Base-by-base conservation (phyloP, 2,888 invertebrate species). In the Drosophila prostipennis region DNA sequence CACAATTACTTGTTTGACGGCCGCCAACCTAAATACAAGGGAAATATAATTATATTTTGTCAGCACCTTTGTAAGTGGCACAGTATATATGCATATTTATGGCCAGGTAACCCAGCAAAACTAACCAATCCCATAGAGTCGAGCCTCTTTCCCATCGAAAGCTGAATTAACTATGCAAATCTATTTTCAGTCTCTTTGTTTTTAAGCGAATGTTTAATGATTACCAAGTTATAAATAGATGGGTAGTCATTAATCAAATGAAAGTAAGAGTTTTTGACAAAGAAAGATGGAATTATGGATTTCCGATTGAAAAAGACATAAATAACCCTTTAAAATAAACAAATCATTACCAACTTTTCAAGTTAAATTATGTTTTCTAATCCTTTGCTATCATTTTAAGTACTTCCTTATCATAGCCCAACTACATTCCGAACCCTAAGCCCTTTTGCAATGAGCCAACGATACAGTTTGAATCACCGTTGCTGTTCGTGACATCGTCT, bases 1-100 rank as follows among this genome's bases (percentile, higher is more conserved):
- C 16, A 32, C 67, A 60, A 73, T 72, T 72, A 72, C 53, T 72
- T 68, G 56, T 73, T 67, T 72, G 72, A 51, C 43, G 54, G 46
- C 11, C 43, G 40, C 10, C 39, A 54, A 19, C 34, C 23, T 34
- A 51, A 57, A 45, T 49, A 13, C 49, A 14, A 43, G 56, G n/a
- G 16, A 52, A 53, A 40, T 46, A 32, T 57, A 40, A 59, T 61
- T 61, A 61, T 48, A 26, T 58, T 48, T 48, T 16, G 48, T 40
- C 40, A 42, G 13, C 26, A 14, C 23, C 16, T 16, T 61, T 16
- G 40, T 40, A 48, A 48, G n/a, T 34, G 13, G 37, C 23, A 56
- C 14, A 39, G n/a, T n/a, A 57, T 45, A 57, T 45, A 46, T 14
- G 37, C 45, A 39, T 57, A 61, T 61, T 61, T 61, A 48, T 61